These are phyloP conservation scores for Bombus pascuorum DNA, from an alignment of 1,140 invertebrate genomes.

Conservation along the genomic window DNA sequence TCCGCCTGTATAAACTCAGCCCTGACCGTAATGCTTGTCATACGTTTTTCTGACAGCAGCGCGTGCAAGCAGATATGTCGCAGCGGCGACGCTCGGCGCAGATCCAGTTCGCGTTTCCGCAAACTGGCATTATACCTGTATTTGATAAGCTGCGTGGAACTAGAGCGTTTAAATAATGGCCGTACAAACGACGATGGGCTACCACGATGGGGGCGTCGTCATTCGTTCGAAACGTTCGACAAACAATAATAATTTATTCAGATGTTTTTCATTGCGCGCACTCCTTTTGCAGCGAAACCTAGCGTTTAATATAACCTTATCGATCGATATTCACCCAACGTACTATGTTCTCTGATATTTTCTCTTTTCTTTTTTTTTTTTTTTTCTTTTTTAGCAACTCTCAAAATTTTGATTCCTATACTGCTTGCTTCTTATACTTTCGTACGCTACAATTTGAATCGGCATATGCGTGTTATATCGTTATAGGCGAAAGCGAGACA, in stretches of 20 bases:
- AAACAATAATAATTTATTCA: conserved; percentile 81
- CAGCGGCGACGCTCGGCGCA: conserved; percentile 45
- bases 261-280: conserved; percentile 74
- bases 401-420: background rate
- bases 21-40: conserved; percentile 61
- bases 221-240: conserved; percentile 75
- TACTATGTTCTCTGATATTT: background rate
- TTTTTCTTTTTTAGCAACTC: background rate
- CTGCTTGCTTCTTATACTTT: background rate
- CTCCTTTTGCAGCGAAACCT: conserved; percentile 48
- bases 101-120: conserved; percentile 71
- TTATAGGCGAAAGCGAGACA: background rate
- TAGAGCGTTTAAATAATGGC: conserved; percentile 75
- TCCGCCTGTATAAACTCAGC: conserved; percentile 44
- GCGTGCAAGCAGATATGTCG: conserved; percentile 48
- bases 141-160: conserved; percentile 76
- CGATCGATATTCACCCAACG: conserved; percentile 37
- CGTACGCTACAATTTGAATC: too few relatives aligned
- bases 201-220: conserved; percentile 63
- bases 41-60: conserved; percentile 62
- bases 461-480: too few relatives aligned
- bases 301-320: conserved; percentile 55
- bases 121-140: conserved; percentile 73
- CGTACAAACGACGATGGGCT: conserved; percentile 53
- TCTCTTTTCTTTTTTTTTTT: background rate